Base-by-base conservation (phyloP, 2,888 invertebrate species). In the Sthenelais limicola region DNA sequence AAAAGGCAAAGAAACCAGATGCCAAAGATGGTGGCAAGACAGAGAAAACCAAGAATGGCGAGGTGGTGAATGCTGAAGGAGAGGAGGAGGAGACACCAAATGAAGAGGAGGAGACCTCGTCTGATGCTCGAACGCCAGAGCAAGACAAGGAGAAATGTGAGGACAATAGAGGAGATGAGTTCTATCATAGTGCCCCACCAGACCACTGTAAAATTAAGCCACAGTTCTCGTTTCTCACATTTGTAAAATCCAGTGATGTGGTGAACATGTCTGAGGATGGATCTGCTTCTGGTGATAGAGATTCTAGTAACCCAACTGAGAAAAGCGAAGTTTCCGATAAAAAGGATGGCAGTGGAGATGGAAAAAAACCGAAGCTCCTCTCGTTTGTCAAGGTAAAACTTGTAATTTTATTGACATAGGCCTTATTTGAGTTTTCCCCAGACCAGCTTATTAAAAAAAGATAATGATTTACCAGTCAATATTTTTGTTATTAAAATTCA, bases 161-260 rank as follows among this genome's bases (percentile, higher is more conserved):
- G 28, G 70, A 70, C 56, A 56, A 33, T 3, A 26, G 26, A 28
- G n/a, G 1, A n/a, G 67, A 67, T 51, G 67, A 67, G 35, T 49
- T 49, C 52, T 73, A 73, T 49, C 73, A 68, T 18, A 68, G 68
- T 21, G 68, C 73, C 9, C 73, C 73, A 7, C 73, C 73, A 21
- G 43, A 30, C 32, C 56, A 73, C 68, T 52, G 62, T 28, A 73
- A 68, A 35, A 68, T 68, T 0, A 73, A 73, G 47, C 73, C 73
- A 3, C 68, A 68, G 47, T 28, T 73, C 48, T 32, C 38, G 24
- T 73, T 73, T 35, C 68, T 73, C 4, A 38, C 43, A 12, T 73
- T 73, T 26, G 56, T 73, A 12, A 68, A 73, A 12, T 73, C 73
- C 0, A 21, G 47, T 21, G 62, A 62, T 21, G 43, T 62, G 62